Conservation (phyloP, 1,140 invertebrate genomes). For the Drosophila guanche region DNA sequence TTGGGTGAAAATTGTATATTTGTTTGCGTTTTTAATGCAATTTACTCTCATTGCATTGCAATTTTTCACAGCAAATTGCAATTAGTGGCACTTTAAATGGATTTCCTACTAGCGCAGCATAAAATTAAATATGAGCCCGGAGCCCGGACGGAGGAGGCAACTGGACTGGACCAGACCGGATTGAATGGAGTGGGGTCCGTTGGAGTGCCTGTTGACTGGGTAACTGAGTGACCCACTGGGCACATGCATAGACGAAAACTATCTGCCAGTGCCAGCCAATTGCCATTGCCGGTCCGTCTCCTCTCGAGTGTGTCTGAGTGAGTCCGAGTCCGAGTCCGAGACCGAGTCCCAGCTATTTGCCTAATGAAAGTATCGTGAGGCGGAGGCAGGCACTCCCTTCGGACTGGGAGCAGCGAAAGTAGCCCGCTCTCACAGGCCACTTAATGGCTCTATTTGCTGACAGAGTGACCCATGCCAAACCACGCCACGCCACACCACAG, state of each 20-base stretch:
- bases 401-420: conserved; percentile 70
- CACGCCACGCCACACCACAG: conserved; percentile 1
- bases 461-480: conserved; percentile 5
- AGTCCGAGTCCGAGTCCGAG: no score
- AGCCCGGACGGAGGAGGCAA: conserved; percentile 9
- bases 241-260: conserved; percentile 14
- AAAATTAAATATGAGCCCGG: conserved; percentile 38
- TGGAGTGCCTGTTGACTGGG: conserved; percentile 18
- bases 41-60: conserved; percentile 51
- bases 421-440: conserved; percentile 69
- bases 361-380: conserved; percentile 68
- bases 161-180: background rate
- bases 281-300: conserved; percentile 13
- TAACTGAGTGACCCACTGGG: conserved; percentile 70
- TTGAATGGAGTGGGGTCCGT: background rate
- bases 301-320: conserved; percentile 61
- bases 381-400: background rate
- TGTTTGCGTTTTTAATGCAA: conserved; percentile 52
- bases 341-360: conserved; percentile 45
- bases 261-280: conserved; percentile 33
- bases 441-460: conserved; percentile 73
- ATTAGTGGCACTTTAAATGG: conserved; percentile 69
- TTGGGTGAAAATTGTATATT: conserved; percentile 28
- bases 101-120: conserved; percentile 49
- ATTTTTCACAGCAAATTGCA: conserved; percentile 67